Evolutionary conservation across 2,888 invertebrate species (phyloP), one percentile per base, ranked within the genome.

Genomic region (Himalopsyche tibetana): DNA sequence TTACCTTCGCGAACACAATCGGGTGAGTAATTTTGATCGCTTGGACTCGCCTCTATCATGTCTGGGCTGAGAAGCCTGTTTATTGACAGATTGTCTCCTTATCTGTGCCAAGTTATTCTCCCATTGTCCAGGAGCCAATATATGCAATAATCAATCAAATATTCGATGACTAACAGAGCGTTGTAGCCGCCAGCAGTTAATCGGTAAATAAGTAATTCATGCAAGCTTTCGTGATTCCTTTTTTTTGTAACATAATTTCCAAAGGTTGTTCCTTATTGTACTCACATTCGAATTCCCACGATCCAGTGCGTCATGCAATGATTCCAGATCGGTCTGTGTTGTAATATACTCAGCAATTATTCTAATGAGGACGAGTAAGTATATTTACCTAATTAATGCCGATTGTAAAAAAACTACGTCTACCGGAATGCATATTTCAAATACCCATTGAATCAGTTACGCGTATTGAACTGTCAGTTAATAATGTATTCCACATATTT

Each of bases 1-100:
- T 93, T 96, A 92, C 96, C 96, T 91, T 96, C 96, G 90, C 95
- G 96, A 93, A 96, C 96, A 91, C 96, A 95, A 94, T 95, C 96
- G 93, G 96, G 96, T 96, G 94, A 95, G 95, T 94, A 91, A 93
- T 92, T 92, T 82, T 45, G 81, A 40, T 82, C 56, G 79, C 55
- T 83, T 85, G 87, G 85, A 83, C 87, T 83, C 85, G 87, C 84
- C 87, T 85, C 85, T 81, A 40, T 80, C 86, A 55, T 83, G 84
- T 85, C 86, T 83, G 86, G 84, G 82, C 55, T 42, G 56, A 42
- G 86, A 80, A 84, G 84, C 84, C 84, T 86, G 84, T 84, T 84
- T 84, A 86, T 84, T 86, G 86, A 86, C 87, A 83, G 86, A 86
- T 86, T 83, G 83, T 83, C 80, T 79, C 56, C 38, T 42, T 42